phyloP scores from a whole-genome alignment of 2,888 invertebrate species.

The Elmis aenea region DNA sequence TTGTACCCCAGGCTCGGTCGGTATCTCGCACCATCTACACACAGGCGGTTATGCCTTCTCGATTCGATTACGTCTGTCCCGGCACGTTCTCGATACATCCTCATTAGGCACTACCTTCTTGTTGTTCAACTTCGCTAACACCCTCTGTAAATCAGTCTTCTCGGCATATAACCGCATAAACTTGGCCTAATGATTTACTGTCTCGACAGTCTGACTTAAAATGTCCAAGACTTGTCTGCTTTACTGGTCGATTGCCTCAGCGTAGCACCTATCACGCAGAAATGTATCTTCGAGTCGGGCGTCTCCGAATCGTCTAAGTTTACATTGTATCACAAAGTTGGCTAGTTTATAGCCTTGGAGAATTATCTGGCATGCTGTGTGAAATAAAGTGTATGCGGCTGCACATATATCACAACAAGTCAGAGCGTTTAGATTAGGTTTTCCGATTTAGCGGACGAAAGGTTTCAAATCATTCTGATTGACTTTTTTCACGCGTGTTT shows the following conservation, averaged over 20 bases:
- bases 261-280: conserved; percentile 13
- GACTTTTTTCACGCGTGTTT: conserved; percentile 22
- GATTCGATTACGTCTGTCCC: conserved; percentile 12
- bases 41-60: conserved; percentile 12
- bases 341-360: conserved; percentile 27
- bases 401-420: conserved; percentile 30
- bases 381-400: conserved; percentile 32
- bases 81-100: conserved; percentile 19
- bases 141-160: conserved; percentile 17
- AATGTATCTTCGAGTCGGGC: conserved; percentile 15
- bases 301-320: conserved; percentile 18
- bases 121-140: conserved; percentile 14
- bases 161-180: conserved; percentile 16
- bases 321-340: conserved; percentile 22
- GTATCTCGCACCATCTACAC: too few species aligned
- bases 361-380: conserved; percentile 30
- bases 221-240: conserved; percentile 8
- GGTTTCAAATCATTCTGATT: conserved; percentile 24
- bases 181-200: conserved; percentile 12
- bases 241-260: conserved; percentile 10
- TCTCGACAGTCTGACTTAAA: conserved; percentile 3
- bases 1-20: too few species aligned
- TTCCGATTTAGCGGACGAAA: conserved; percentile 27
- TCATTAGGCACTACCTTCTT: conserved; percentile 14
- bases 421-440: conserved; percentile 30